phyloP scores from a whole-genome alignment of 2,888 invertebrate genomes.

The Ormyrus rosae region DNA sequence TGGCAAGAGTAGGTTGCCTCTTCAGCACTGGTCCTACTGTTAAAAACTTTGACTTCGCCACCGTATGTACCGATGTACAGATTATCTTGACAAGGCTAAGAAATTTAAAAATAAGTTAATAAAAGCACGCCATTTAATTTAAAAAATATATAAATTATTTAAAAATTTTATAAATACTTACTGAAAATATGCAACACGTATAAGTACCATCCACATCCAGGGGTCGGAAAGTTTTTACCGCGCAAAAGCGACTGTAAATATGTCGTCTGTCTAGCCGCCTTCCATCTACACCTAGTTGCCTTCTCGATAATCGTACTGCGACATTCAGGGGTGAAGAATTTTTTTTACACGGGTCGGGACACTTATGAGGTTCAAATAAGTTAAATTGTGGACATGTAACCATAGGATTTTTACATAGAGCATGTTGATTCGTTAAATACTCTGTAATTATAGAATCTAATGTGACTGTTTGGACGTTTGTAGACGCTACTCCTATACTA shows the following conservation, averaged over 20 bases:
- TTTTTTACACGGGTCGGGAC: conserved; percentile 90
- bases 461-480: conserved; percentile 78
- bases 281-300: conserved; percentile 77
- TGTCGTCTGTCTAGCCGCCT: conserved; percentile 86
- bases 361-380: conserved; percentile 94
- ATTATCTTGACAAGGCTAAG: conserved; percentile 80
- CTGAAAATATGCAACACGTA: conserved; percentile 84
- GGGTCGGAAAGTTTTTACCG: conserved; percentile 84
- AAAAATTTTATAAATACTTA: conserved; percentile 57
- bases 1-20: conserved; percentile 89
- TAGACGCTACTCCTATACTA: conserved; percentile 68
- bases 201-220: conserved; percentile 85
- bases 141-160: conserved; percentile 24
- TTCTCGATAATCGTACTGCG: conserved; percentile 76
- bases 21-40: conserved; percentile 88
- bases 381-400: conserved; percentile 98
- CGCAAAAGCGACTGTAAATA: conserved; percentile 89
- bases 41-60: conserved; percentile 94
- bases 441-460: conserved; percentile 96
- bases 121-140: not conserved
- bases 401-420: conserved; percentile 98
- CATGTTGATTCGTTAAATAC: conserved; percentile 97
- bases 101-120: conserved; percentile 71
- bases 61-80: conserved; percentile 92
- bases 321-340: conserved; percentile 84